Evolutionary conservation across 2,113 vertebrate genomes (phyloP).

Genomic region (Strigops habroptila): DNA sequence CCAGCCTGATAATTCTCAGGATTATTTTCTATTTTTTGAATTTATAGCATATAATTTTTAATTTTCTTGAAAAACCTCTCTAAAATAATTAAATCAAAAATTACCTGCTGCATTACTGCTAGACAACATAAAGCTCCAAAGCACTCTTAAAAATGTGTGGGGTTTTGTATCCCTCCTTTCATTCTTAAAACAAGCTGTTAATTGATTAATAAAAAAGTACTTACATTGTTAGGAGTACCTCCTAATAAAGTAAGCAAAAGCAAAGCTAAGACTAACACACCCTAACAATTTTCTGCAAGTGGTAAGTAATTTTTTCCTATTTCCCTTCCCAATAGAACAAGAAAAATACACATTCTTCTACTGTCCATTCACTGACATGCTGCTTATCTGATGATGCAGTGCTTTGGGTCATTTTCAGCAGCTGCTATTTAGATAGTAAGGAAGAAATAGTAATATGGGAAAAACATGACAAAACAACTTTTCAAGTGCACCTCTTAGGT

Average conservation of each 20-base stretch:
- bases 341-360: neutral
- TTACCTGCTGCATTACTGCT: neutral
- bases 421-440: conserved; percentile 22
- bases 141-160: neutral
- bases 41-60: neutral
- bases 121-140: neutral
- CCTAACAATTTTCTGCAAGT: neutral
- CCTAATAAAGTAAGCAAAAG: neutral
- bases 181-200: neutral
- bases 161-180: neutral
- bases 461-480: conserved; percentile 63
- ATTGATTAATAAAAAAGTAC: neutral
- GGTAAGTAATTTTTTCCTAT: conserved; percentile 11
- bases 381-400: conserved; percentile 27
- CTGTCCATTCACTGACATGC: neutral
- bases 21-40: neutral
- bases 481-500: conserved; percentile 66
- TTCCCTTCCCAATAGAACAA: conserved; percentile 9
- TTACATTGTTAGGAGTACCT: neutral
- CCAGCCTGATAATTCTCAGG: neutral
- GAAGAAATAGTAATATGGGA: conserved; percentile 52
- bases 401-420: conserved; percentile 30
- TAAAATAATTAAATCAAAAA: neutral
- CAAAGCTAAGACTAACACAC: neutral
- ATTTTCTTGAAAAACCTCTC: neutral